Conservation (phyloP, 1,140 invertebrate species). For the Marisa cornuarietis region DNA sequence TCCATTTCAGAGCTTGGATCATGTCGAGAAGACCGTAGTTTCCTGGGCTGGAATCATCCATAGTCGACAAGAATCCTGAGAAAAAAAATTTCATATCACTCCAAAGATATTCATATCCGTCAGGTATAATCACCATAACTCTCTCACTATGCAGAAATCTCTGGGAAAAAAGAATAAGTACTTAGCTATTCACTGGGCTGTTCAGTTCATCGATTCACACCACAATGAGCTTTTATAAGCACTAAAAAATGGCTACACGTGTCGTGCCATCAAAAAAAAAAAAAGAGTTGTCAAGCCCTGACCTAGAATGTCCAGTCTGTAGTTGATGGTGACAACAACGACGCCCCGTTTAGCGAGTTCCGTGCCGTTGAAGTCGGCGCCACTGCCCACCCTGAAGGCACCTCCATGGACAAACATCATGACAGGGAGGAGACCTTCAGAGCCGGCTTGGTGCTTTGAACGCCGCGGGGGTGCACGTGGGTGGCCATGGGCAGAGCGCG, state of each 20-base stretch:
- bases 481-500: background rate
- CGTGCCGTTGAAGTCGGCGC: constrained; percentile 75
- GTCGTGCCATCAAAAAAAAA: too few species aligned
- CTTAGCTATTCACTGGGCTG: too few species aligned
- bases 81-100: background rate
- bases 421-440: constrained; percentile 74
- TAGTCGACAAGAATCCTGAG: constrained; percentile 87
- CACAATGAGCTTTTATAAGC: too few species aligned
- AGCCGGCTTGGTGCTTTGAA: too few species aligned
- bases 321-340: constrained; percentile 93
- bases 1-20: constrained; percentile 88
- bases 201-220: too few species aligned
- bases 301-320: constrained; percentile 79
- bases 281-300: background rate
- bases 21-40: constrained; percentile 96
- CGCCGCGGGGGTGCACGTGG: background rate
- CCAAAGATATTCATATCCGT: background rate
- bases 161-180: too few species aligned
- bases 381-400: constrained; percentile 90
- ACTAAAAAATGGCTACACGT: too few species aligned
- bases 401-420: constrained; percentile 96
- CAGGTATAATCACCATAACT: background rate
- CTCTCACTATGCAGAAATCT: too few species aligned
- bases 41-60: constrained; percentile 90
- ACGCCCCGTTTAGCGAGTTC: constrained; percentile 81